Evolutionary conservation across 2,797 vertebrate genomes (phyloP), one percentile per base, ranked within the genome.

Genomic region (Sphaeramia orbicularis): DNA sequence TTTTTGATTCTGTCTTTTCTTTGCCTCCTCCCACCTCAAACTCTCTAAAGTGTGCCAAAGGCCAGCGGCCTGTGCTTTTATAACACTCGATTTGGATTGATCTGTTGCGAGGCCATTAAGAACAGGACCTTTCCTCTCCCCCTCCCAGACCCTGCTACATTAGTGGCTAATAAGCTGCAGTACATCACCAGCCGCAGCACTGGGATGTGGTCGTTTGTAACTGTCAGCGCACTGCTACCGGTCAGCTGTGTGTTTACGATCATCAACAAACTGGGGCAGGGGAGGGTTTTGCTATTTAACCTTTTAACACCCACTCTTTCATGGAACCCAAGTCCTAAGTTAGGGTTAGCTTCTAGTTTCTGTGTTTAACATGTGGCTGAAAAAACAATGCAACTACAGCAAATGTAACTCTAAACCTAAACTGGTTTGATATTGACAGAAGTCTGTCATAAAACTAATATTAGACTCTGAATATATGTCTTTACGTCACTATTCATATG

Each of bases 141-240:
- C 57, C 50, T 57, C 54, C 42, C 67, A 76, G 60, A 84, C 76
- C 67, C 86, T 72, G 65, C 74, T 71, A 78, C 78, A 88, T 89
- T 85, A 85, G 58, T 13, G 16, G 72, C 71, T 86, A 88, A 87
- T 78, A 81, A 83, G 78, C 74, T 73, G 78, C 83, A 80, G 68
- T 87, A 57, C 71, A 83, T 86, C 77, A 77, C 44, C 77, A 66
- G 21, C 77, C 65, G 72, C 68, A 47, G 59, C 67, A 15, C 54
- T 71, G 78, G 57, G 84, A 84, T 44, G 12, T 79, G 74, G 30
- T 75, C 61, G 65, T 80, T 85, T 71, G 73, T 60, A 77, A 40
- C 59, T 65, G 80, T 87, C 88, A 86, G 54, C 44, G 24, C 50
- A n/a, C 56, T 52, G 74, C 35, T 24, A 71, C 62, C 48, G 76